Evolutionary conservation across 2,888 invertebrate species (phyloP), one percentile per base, ranked within the genome.

Genomic region (Glyphotaelius pellucidus): DNA sequence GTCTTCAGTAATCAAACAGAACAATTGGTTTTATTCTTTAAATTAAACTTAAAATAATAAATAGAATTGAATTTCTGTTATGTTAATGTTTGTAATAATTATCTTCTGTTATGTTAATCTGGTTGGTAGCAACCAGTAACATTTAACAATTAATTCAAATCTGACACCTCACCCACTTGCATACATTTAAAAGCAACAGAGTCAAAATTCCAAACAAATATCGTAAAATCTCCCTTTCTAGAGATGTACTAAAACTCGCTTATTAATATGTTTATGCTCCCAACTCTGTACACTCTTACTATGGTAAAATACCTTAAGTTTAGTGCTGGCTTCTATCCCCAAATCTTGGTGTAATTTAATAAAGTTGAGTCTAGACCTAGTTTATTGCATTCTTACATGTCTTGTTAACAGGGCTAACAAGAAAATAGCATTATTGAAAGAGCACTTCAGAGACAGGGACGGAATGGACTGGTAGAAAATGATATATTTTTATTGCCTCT

Each of bases 311-410:
- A 67, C 1, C 25, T n/a, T 67, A n/a, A 67, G 47, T 47, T 47
- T 47, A 47, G 67, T 67, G 67, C 25, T 19, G n/a, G 67, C 25
- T 67, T 67, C 2, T n/a, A 67, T 67, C 67, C 67, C 67, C 25
- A 67, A 67, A 67, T 67, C 25, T 67, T 67, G 9, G 67, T 25
- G 2, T 67, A 67, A 67, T 67, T 42, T 86, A 47, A 86, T 83
- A 32, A 83, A 83, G 83, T 83, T 25, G 25, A 35, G 83, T 83
- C 83, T 83, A 83, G 83, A 83, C 83, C 38, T 35, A 83, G 83
- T 83, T 83, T 83, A 83, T 83, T 32, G 25, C 83, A 32, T 38
- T 31, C 83, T 32, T 32, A 83, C 25, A n/a, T 35, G 83, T 38
- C 38, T 83, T 35, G 83, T n/a, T 32, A 25, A 83, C 67, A 67